A percentile compares a stretch with the other conserved stretches of the same genome.
Evolutionary conservation across 2,113 vertebrate species (phyloP).

Genomic region (Platanista minor): DNA sequence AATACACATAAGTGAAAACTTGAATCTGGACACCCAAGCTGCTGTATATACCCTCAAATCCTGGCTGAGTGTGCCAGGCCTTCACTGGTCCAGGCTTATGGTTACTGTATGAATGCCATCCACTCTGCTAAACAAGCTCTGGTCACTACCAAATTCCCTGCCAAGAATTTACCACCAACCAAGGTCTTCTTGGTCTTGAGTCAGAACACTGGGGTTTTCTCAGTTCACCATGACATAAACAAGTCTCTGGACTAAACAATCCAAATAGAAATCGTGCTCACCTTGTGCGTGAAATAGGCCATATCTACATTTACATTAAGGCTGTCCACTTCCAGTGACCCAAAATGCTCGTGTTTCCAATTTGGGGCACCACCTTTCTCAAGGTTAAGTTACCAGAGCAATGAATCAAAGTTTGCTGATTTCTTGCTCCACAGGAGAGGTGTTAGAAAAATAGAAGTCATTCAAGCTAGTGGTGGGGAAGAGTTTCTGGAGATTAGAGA

Average conservation of each 20-base stretch:
- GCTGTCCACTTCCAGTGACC: not conserved
- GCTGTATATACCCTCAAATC: not conserved
- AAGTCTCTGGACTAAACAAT: not conserved
- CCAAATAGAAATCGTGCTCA: not conserved
- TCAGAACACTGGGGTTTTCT: not conserved
- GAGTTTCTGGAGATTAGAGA: not conserved
- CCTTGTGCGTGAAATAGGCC: not conserved
- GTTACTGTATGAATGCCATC: not conserved
- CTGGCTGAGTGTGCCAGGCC: not conserved
- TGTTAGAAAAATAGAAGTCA: not conserved
- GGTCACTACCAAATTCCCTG: not conserved
- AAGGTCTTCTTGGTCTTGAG: not conserved
- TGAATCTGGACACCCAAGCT: not conserved
- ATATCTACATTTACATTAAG: not conserved
- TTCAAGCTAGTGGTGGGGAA: not conserved
- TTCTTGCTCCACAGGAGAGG: not conserved
- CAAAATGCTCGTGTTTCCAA: not conserved
- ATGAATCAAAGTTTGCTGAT: not conserved
- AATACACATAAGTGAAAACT: not conserved
- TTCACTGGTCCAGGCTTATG: not conserved
- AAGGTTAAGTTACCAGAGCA: not conserved
- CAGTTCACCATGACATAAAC: not conserved
- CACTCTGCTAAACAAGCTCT: not conserved
- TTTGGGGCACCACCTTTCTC: not conserved
- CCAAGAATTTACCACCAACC: not conserved